Evolutionary conservation across 2,113 vertebrate genomes (phyloP).

Genomic region (Carlito syrichta): DNA sequence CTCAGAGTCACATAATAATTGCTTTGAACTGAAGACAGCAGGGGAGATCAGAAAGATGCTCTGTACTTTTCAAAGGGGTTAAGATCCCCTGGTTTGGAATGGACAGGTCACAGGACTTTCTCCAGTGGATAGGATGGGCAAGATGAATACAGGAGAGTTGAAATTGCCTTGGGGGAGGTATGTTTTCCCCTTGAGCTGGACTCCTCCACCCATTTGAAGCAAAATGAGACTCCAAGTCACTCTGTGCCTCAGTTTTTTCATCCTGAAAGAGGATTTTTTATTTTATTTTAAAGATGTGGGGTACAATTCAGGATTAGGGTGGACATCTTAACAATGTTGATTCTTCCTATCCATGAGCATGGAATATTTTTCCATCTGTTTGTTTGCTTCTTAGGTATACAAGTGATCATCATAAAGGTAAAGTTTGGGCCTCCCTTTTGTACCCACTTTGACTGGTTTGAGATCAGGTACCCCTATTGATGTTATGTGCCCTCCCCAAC

Average conservation of each 20-base stretch:
- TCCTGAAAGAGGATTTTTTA: neutral
- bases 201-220: neutral
- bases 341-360: too few relatives aligned
- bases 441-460: too few relatives aligned
- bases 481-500: too few relatives aligned
- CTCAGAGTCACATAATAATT: slow-evolving; percentile 19
- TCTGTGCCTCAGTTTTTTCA: neutral
- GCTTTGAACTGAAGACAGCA: slow-evolving; percentile 47
- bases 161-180: neutral
- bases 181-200: neutral
- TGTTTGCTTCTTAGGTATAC: too few relatives aligned
- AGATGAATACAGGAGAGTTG: neutral
- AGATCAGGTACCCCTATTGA: too few relatives aligned
- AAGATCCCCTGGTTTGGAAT: slow-evolving; percentile 36
- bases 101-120: neutral
- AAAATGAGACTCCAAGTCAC: neutral
- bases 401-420: too few relatives aligned
- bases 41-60: neutral
- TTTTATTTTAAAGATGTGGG: too few relatives aligned
- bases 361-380: too few relatives aligned
- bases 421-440: too few relatives aligned
- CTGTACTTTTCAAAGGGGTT: neutral
- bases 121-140: neutral
- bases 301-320: too few relatives aligned
- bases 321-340: too few relatives aligned